Conservation (phyloP, 2,888 invertebrate genomes). For the Melolontha melolontha region DNA sequence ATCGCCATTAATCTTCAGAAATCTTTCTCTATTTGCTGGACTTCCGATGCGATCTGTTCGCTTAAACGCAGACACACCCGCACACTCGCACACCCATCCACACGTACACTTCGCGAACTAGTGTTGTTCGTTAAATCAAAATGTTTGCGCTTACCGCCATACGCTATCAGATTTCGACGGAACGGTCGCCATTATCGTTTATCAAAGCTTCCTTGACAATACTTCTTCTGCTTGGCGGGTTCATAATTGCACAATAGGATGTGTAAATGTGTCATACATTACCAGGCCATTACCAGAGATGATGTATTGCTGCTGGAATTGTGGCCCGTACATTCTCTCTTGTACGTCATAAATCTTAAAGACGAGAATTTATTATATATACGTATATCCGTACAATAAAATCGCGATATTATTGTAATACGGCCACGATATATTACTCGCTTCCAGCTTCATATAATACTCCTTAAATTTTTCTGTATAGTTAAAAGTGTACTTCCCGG, state of each 20-base stretch:
- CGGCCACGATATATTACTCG: conserved; percentile 21
- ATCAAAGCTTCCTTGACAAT: conserved; percentile 22
- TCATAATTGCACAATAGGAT: conserved; percentile 29
- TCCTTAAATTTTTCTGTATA: too few relatives aligned
- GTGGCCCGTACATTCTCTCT: conserved; percentile 22
- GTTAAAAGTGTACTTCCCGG: too few relatives aligned
- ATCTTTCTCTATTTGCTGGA: conserved; percentile 19
- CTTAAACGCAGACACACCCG: too few relatives aligned
- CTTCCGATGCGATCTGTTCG: conserved; percentile 2
- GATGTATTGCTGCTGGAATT: conserved; percentile 28
- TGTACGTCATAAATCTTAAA: conserved; percentile 22
- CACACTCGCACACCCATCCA: not conserved
- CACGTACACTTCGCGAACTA: not conserved
- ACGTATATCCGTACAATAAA: conserved; percentile 25
- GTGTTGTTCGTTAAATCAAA: conserved; percentile 21
- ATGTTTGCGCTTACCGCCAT: conserved; percentile 10
- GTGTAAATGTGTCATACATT: conserved; percentile 34
- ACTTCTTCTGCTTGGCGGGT: conserved; percentile 9
- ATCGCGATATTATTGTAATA: conserved; percentile 35
- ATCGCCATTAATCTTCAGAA: conserved; percentile 19
- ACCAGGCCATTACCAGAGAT: conserved; percentile 27
- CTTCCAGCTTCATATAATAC: too few relatives aligned
- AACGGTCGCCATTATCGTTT: conserved; percentile 24
- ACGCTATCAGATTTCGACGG: not conserved
- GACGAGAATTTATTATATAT: conserved; percentile 28